These are phyloP conservation scores for Regulus satrapa DNA, from an alignment of 2,113 vertebrate genomes.

Conservation along the genomic window DNA sequence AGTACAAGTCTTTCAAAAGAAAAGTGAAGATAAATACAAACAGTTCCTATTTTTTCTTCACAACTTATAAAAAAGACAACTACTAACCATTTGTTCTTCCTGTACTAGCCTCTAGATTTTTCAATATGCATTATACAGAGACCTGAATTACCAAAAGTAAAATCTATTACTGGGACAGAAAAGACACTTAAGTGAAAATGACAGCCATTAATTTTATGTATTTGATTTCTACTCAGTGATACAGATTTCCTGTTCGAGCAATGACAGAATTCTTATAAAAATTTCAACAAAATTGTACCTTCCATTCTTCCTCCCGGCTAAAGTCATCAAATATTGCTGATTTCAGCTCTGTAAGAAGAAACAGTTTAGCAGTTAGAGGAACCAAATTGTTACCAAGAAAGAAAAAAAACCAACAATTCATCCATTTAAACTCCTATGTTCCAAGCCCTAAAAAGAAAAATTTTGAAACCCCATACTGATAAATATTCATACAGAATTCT, in stretches of 20 bases:
- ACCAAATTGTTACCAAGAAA: not conserved
- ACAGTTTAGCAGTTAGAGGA: not conserved
- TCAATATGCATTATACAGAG: not conserved
- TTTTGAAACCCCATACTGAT: not conserved
- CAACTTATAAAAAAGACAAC: not conserved
- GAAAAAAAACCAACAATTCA: not conserved
- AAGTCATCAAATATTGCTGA: conserved; percentile 75
- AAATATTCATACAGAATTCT: not conserved
- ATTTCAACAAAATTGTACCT: conserved; percentile 57
- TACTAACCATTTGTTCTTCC: not conserved
- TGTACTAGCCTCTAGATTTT: not conserved
- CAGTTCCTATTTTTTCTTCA: not conserved
- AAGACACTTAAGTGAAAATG: not conserved
- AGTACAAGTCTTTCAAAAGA: not conserved
- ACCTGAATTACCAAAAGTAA: not conserved
- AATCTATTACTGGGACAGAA: not conserved
- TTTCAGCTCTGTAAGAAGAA: conserved; percentile 72
- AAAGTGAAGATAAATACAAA: not conserved
- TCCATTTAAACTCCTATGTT: not conserved
- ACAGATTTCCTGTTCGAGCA: not conserved
- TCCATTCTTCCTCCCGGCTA: conserved; percentile 78
- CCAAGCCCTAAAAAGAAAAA: not conserved
- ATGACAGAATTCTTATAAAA: not conserved
- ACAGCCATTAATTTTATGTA: not conserved
- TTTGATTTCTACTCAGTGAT: not conserved